A percentile compares a stretch with the other conserved stretches of the same genome.
Evolutionary conservation across 2,797 vertebrate species (phyloP).

Genomic region (Sphenopsis melanotis): DNA sequence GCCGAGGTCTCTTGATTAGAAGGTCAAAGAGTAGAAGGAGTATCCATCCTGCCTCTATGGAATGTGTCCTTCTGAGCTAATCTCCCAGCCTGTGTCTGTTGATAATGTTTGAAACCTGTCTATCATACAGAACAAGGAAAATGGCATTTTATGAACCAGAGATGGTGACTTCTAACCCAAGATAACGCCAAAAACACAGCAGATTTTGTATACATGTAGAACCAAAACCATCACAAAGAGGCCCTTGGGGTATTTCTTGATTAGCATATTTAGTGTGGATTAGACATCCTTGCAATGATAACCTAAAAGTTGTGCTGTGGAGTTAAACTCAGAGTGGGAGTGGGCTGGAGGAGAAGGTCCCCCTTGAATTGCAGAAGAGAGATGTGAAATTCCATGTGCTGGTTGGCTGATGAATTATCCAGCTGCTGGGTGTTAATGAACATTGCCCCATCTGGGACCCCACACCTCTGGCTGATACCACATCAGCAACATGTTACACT

Average conservation of each 20-base stretch:
- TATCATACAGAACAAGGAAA: conserved; percentile 36
- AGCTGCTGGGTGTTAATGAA: neutral
- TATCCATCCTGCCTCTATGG: neutral
- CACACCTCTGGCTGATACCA: neutral
- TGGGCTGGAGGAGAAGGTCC: neutral
- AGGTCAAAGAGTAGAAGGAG: neutral
- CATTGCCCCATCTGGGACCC: neutral
- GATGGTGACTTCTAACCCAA: neutral
- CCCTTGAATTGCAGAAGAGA: neutral
- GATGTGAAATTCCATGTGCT: neutral
- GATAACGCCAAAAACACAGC: rapidly evolving
- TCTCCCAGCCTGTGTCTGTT: neutral
- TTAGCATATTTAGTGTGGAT: neutral
- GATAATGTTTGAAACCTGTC: neutral
- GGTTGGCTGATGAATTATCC: conserved; percentile 8
- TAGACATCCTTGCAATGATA: neutral
- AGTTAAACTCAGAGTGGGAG: neutral
- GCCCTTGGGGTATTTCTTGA: neutral
- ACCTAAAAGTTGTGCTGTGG: neutral
- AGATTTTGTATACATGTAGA: neutral
- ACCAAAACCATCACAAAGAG: neutral
- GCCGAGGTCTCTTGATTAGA: neutral
- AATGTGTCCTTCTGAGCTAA: neutral
- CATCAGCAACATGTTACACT: neutral
- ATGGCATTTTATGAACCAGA: neutral